A percentile compares a stretch with the other conserved stretches of the same genome.
phyloP scores from a whole-genome alignment of 2,888 invertebrate genomes.

The Willowsia nigromaculata region DNA sequence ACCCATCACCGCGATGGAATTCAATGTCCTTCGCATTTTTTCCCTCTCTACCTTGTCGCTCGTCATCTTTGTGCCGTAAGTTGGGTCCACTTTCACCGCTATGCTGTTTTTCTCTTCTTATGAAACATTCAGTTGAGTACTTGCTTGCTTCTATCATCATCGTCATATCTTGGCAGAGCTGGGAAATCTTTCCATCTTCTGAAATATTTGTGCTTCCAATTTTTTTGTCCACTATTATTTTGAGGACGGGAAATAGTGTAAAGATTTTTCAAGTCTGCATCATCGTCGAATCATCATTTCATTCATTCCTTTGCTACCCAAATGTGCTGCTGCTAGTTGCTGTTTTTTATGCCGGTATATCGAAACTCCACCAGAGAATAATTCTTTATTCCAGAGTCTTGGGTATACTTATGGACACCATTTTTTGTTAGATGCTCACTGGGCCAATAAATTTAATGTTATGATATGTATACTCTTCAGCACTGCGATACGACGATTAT shows the following conservation, averaged over 20 bases:
- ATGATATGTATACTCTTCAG: slow-evolving; percentile 22
- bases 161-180: not conserved
- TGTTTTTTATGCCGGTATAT: not conserved
- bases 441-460: slow-evolving; percentile 46
- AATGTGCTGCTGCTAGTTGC: not conserved
- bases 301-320: not conserved
- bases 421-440: slow-evolving; percentile 38
- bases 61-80: slow-evolving; percentile 15
- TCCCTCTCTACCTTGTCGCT: slow-evolving; percentile 5
- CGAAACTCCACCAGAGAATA: not conserved
- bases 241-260: not conserved
- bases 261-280: not conserved
- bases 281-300: not conserved
- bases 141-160: not conserved
- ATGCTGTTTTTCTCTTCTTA: slow-evolving; percentile 8
- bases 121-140: slow-evolving; percentile 24
- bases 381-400: not conserved
- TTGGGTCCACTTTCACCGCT: not conserved
- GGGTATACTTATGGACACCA: not conserved
- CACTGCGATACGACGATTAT: not conserved
- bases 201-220: not conserved
- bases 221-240: not conserved
- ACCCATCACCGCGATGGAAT: not conserved
- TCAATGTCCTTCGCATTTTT: slow-evolving; percentile 41
- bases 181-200: not conserved